Base-by-base conservation (phyloP, 2,888 invertebrate genomes). In the Meandrusa payeni region DNA sequence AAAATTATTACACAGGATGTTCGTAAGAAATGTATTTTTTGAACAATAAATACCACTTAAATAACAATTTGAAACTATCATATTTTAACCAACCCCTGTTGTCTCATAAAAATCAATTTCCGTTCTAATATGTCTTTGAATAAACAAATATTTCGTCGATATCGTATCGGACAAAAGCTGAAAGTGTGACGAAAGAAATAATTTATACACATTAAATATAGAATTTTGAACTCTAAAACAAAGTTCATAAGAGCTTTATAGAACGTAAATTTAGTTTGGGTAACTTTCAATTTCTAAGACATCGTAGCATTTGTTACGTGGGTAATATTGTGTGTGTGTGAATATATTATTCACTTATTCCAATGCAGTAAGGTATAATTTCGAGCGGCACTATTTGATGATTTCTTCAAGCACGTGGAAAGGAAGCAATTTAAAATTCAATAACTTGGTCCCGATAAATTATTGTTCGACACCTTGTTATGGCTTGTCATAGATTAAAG, bases 401-500 rank as follows among this genome's bases (percentile, higher is more conserved):
- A 15, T 36, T 9, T 13, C 26, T 19, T 26, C 9, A 24, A 26
- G 26, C 38, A 38, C 43, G 10, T 32, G 1, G 62, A 64, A 69
- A 71, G 71, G 61, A 69, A 65, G 54, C 58, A 61, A 64, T 71
- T 76, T 72, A 70, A 70, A 71, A 73, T 76, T 76, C 77, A 76
- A 76, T 78, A 78, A 69, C 43, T 46, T 52, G 59, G 58, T 55
- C 57, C 63, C 72, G 58, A 79, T 75, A 76, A 74, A 72, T 74
- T 77, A 73, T 62, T 64, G 59, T 69, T 78, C 76, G 72, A 75
- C 80, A 77, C 77, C 70, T 78, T 66, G 69, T 74, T 69, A 64
- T 40, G 47, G 51, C 51, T 45, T 6, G 52, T 41, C 71, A 76
- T 34, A 76, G 76, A 77, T 20, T 69, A 76, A 17, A 7, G 3